These are phyloP conservation scores for Nyleta sp. DNA, from an alignment of 2,888 invertebrate species.

Conservation along the genomic window DNA sequence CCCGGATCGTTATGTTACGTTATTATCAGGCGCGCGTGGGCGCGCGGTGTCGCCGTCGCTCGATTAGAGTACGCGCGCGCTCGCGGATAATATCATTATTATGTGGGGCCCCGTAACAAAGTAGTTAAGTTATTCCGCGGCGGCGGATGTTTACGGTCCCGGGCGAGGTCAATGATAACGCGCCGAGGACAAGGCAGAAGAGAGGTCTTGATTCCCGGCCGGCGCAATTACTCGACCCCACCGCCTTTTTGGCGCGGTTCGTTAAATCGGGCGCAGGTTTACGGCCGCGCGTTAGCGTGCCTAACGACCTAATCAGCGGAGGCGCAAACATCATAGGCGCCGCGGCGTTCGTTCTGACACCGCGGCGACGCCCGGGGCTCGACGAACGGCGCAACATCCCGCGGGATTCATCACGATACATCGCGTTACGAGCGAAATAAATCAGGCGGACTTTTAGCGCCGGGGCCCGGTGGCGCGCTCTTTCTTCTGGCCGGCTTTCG, in stretches of 20 bases:
- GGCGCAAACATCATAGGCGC: constrained; percentile 69
- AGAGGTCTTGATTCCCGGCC: too few relatives aligned
- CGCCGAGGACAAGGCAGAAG: too few relatives aligned
- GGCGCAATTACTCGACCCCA: too few relatives aligned
- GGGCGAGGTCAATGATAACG: too few relatives aligned
- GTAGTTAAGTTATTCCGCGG: constrained; percentile 46
- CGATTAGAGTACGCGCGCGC: constrained; percentile 31
- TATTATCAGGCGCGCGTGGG: constrained; percentile 73
- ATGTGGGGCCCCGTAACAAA: constrained; percentile 44
- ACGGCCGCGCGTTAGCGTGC: constrained; percentile 75
- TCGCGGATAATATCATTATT: constrained; percentile 53
- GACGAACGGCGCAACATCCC: constrained; percentile 26
- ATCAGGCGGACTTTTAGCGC: constrained; percentile 35
- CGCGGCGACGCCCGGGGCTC: constrained; percentile 74
- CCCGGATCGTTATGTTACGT: constrained; percentile 62
- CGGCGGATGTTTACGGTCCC: too few relatives aligned
- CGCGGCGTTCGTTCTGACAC: constrained; percentile 72
- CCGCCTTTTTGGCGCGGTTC: constrained; percentile 71
- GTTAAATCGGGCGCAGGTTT: constrained; percentile 77
- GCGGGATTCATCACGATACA: neutral
- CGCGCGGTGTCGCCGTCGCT: constrained; percentile 64
- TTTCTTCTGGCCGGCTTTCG: constrained; percentile 19
- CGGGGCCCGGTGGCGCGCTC: neutral
- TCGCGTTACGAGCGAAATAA: constrained; percentile 45
- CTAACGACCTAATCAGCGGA: constrained; percentile 81